Percentiles rank a stretch among this genome's conserved stretches.
Conservation (phyloP, 2,797 vertebrate species). For the Enteromius treurensis region DNA sequence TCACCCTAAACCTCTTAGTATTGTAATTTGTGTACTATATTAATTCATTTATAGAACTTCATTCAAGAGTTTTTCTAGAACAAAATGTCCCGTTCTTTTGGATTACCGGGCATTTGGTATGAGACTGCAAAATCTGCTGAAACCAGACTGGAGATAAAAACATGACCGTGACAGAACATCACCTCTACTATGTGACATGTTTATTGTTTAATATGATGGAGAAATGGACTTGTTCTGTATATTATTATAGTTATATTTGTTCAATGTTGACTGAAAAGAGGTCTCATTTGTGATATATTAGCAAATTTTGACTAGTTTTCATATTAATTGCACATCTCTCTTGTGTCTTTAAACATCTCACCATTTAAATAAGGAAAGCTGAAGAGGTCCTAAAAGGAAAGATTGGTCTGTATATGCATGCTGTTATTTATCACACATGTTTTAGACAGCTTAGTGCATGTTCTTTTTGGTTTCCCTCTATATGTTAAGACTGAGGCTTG, state of each 20-base stretch:
- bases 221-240: slow-evolving; percentile 15
- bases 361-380: slow-evolving; percentile 61
- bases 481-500: slow-evolving; percentile 32
- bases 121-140: slow-evolving; percentile 60
- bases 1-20: slow-evolving; percentile 1
- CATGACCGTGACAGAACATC: slow-evolving; percentile 30
- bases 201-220: slow-evolving; percentile 4
- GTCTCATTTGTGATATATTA: slow-evolving; percentile 4
- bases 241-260: neutral
- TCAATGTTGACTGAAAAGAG: neutral
- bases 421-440: slow-evolving; percentile 18
- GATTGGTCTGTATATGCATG: slow-evolving; percentile 59
- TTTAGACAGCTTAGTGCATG: slow-evolving; percentile 39
- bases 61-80: slow-evolving; percentile 5
- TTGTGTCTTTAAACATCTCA: slow-evolving; percentile 59
- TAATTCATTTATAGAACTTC: slow-evolving; percentile 3
- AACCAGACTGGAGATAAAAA: slow-evolving; percentile 31
- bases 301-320: slow-evolving; percentile 7
- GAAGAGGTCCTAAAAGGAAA: slow-evolving; percentile 51
- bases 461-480: slow-evolving; percentile 17
- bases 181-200: slow-evolving; percentile 2
- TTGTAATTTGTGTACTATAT: neutral
- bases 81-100: slow-evolving; percentile 60
- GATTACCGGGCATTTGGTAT: slow-evolving; percentile 49
- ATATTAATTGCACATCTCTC: slow-evolving; percentile 35